These are phyloP conservation scores for Crypturellus tataupa DNA, from an alignment of 2,797 vertebrate genomes.

Conservation along the genomic window DNA sequence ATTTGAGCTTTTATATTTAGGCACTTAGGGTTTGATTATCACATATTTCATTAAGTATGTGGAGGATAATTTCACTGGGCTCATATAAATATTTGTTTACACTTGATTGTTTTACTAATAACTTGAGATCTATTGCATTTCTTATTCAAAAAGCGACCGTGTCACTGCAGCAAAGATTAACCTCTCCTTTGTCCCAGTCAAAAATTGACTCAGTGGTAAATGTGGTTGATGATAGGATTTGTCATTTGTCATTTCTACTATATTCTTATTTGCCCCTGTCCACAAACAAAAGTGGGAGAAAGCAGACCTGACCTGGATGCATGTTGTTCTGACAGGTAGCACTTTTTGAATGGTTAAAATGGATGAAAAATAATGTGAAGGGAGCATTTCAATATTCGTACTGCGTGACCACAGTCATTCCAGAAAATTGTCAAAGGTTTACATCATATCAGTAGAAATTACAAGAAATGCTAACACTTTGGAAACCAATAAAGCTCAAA, in stretches of 20 bases:
- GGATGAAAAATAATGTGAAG: background rate
- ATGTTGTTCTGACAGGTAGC: background rate
- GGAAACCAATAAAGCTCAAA: background rate
- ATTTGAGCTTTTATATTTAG: background rate
- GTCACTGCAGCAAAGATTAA: background rate
- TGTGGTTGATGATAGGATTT: fast-evolving
- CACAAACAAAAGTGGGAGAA: background rate
- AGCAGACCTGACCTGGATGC: background rate
- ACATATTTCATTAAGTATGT: background rate
- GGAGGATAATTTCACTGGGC: background rate
- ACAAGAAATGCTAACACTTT: background rate
- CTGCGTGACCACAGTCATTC: background rate
- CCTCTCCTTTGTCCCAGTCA: background rate
- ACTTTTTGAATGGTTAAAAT: background rate
- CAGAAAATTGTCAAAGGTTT: background rate
- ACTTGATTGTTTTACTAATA: background rate
- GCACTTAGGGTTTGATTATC: background rate
- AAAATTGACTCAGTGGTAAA: background rate
- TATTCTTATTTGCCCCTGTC: fast-evolving
- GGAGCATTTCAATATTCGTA: background rate
- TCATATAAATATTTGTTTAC: background rate
- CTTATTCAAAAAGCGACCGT: background rate
- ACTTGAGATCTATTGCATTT: background rate
- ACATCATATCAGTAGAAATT: background rate
- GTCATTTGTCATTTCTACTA: background rate